phyloP scores from a whole-genome alignment of 2,888 invertebrate genomes.

The Hypercompe scribonia region DNA sequence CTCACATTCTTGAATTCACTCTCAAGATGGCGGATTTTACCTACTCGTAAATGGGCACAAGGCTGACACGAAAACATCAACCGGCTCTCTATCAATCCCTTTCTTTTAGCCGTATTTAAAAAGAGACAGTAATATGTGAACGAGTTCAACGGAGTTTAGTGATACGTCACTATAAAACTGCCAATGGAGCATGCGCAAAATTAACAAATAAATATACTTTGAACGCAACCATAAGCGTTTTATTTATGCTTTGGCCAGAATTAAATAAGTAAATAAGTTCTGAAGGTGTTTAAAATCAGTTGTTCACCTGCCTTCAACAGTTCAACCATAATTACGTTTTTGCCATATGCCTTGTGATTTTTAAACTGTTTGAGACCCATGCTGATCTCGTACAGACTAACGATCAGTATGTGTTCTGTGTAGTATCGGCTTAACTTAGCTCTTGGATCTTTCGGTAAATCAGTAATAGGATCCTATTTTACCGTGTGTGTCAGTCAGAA shows the following conservation, averaged over 20 bases:
- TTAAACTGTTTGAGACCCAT: no score
- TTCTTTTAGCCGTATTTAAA: constrained; percentile 72
- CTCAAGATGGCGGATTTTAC: constrained; percentile 89
- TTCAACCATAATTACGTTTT: no score
- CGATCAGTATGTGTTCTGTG: no score
- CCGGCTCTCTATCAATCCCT: constrained; percentile 83
- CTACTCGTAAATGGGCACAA: constrained; percentile 87
- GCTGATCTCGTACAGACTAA: no score
- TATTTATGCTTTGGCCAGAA: constrained; percentile 32
- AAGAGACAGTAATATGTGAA: constrained; percentile 78
- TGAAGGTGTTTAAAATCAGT: no score
- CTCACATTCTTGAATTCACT: constrained; percentile 88
- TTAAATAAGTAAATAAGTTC: neutral
- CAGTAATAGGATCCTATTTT: no score
- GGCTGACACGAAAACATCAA: constrained; percentile 87
- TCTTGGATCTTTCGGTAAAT: no score
- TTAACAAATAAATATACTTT: constrained; percentile 59
- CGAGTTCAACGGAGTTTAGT: constrained; percentile 74
- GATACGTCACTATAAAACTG: constrained; percentile 78
- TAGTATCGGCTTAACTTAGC: no score
- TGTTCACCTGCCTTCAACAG: no score
- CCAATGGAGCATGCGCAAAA: constrained; percentile 82
- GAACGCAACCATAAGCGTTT: constrained; percentile 71
- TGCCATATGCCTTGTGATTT: no score
- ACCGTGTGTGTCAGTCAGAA: no score